phyloP scores from a whole-genome alignment of 2,113 vertebrate genomes.

The Illadopsis cleaveri region DNA sequence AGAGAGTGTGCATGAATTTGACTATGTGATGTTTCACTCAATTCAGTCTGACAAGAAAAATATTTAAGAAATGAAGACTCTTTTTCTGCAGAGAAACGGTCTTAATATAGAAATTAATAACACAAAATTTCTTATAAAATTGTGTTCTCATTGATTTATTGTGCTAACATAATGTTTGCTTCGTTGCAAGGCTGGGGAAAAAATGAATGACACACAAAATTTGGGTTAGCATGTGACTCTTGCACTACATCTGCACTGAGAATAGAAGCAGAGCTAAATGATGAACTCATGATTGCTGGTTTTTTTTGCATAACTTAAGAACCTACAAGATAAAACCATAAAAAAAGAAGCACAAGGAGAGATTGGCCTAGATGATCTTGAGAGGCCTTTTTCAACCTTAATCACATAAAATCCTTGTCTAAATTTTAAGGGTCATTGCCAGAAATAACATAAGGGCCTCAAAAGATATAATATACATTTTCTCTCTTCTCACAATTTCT shows the following conservation, averaged over 20 bases:
- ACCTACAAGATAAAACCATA: neutral
- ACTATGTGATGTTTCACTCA: neutral
- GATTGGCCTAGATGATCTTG: neutral
- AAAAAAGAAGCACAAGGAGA: neutral
- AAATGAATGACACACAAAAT: neutral
- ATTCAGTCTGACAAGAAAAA: neutral
- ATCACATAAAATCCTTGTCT: neutral
- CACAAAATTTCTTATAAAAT: neutral
- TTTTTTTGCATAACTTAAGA: neutral
- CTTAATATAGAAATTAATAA: neutral
- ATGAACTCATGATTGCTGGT: neutral
- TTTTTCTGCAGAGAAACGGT: neutral
- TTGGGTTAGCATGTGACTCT: neutral
- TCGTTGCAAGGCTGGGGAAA: neutral
- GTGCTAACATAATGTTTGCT: neutral
- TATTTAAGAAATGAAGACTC: neutral
- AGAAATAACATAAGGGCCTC: neutral
- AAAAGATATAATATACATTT: neutral
- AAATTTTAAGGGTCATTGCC: neutral
- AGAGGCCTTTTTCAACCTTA: neutral
- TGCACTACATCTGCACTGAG: neutral
- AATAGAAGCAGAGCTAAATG: neutral
- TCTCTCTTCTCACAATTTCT: neutral
- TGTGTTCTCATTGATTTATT: neutral
- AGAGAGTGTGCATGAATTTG: neutral